Evolutionary conservation across 2,888 invertebrate species (phyloP).

Genomic region (Drosophila imparisetae): DNA sequence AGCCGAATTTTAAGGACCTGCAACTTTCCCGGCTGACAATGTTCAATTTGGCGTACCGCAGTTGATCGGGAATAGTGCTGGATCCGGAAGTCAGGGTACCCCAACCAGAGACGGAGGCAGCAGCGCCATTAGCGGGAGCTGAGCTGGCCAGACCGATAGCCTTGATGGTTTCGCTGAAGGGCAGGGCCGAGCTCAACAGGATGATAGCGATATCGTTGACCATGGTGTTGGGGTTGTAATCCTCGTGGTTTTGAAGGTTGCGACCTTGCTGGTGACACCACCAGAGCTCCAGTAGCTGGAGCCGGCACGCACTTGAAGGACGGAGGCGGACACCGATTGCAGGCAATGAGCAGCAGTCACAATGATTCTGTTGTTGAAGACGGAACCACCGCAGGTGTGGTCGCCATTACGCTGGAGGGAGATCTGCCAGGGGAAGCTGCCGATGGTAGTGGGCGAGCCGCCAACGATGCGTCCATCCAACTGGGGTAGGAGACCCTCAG

Average conservation of each 20-base stretch:
- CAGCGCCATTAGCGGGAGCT: too few species aligned
- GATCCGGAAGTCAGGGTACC: too few species aligned
- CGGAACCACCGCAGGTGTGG: slow-evolving; percentile 86
- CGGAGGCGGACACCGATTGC: slow-evolving; percentile 61
- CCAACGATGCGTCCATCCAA: slow-evolving; percentile 82
- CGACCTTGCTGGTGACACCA: slow-evolving; percentile 58
- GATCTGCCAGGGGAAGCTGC: slow-evolving; percentile 74
- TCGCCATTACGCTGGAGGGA: slow-evolving; percentile 81
- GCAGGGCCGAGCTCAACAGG: slow-evolving; percentile 85
- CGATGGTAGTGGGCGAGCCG: slow-evolving; percentile 68
- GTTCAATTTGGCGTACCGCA: too few species aligned
- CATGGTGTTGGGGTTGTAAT: slow-evolving; percentile 84
- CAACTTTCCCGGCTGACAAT: too few species aligned
- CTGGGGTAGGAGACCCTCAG: slow-evolving; percentile 70
- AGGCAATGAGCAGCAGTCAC: slow-evolving; percentile 88
- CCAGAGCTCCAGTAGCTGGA: slow-evolving; percentile 84
- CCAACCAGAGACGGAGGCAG: too few species aligned
- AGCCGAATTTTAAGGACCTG: slow-evolving; percentile 64
- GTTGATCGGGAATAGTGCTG: too few species aligned
- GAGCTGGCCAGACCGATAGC: slow-evolving; percentile 72
- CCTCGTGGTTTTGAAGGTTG: slow-evolving; percentile 62
- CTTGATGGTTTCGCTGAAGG: slow-evolving; percentile 81
- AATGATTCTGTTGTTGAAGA: slow-evolving; percentile 84
- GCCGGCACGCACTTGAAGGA: slow-evolving; percentile 85
- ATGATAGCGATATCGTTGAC: slow-evolving; percentile 87